phyloP scores from a whole-genome alignment of 2,888 invertebrate genomes.

The Luperina testacea region DNA sequence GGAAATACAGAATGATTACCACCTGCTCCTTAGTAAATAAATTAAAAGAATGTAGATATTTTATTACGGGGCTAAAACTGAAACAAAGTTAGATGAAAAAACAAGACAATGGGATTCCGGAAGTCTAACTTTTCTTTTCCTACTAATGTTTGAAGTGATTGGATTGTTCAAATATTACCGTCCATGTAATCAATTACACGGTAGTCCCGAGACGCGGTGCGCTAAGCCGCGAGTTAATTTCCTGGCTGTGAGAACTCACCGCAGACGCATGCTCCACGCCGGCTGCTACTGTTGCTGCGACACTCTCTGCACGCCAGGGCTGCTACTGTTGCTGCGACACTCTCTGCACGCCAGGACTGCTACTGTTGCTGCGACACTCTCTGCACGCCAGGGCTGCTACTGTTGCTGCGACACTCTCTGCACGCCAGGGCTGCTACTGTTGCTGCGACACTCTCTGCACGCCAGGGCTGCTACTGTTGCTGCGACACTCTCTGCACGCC shows the following conservation, averaged over 20 bases:
- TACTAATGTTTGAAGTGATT: neutral
- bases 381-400: too few species aligned
- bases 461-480: too few species aligned
- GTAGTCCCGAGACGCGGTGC: conserved; percentile 6
- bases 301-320: too few species aligned
- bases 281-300: neutral
- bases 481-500: too few species aligned
- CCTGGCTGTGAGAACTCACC: neutral
- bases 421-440: too few species aligned
- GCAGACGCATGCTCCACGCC: conserved; percentile 13
- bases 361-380: too few species aligned
- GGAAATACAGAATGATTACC: conserved; percentile 4
- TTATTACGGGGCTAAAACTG: neutral
- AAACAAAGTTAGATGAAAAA: neutral
- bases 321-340: neutral
- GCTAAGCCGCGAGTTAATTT: conserved; percentile 9
- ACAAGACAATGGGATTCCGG: neutral
- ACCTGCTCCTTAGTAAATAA: neutral
- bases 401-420: too few species aligned
- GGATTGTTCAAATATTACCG: conserved; percentile 8
- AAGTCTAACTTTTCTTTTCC: conserved; percentile 4
- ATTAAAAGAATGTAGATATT: neutral
- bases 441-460: too few species aligned
- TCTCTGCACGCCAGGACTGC: neutral
- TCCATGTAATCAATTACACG: conserved; percentile 35